Evolutionary conservation across 2,888 invertebrate genomes (phyloP).

Genomic region (Drosophila merina): DNA sequence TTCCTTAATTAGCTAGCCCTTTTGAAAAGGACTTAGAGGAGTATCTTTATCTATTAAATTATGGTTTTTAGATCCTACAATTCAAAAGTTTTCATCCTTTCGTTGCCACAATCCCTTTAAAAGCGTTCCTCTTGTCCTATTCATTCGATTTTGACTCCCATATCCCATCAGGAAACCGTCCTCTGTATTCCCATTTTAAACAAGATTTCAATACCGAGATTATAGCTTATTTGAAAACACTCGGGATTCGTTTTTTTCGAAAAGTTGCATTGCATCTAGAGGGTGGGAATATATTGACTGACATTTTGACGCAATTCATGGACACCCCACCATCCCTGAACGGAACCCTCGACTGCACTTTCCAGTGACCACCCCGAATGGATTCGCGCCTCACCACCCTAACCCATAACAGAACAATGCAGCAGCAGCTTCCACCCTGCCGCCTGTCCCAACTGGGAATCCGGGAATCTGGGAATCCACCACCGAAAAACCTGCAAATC

Average conservation of each 20-base stretch:
- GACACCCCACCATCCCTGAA: constrained; percentile 51
- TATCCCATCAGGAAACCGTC: constrained; percentile 28
- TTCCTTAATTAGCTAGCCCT: neutral
- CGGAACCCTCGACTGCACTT: constrained; percentile 48
- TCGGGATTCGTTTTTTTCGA: constrained; percentile 9
- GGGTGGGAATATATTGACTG: constrained; percentile 37
- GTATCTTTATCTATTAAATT: neutral
- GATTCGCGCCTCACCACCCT: constrained; percentile 43
- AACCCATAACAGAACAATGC: constrained; percentile 42
- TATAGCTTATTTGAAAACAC: constrained; percentile 43
- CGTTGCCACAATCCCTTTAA: no score
- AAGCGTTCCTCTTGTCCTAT: neutral
- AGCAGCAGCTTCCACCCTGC: constrained; percentile 27
- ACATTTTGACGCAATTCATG: constrained; percentile 68
- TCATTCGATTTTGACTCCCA: neutral
- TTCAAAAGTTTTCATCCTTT: neutral
- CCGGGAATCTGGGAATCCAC: constrained; percentile 55
- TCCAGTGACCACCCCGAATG: constrained; percentile 23
- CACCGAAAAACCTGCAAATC: constrained; percentile 32
- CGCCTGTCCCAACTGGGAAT: constrained; percentile 69
- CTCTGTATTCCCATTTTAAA: constrained; percentile 54
- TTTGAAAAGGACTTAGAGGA: neutral
- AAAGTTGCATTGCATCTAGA: constrained; percentile 36
- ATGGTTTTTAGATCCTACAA: neutral
- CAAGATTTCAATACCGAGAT: constrained; percentile 21